Conservation (phyloP, 2,113 vertebrate genomes). For the Barbus barbus region DNA sequence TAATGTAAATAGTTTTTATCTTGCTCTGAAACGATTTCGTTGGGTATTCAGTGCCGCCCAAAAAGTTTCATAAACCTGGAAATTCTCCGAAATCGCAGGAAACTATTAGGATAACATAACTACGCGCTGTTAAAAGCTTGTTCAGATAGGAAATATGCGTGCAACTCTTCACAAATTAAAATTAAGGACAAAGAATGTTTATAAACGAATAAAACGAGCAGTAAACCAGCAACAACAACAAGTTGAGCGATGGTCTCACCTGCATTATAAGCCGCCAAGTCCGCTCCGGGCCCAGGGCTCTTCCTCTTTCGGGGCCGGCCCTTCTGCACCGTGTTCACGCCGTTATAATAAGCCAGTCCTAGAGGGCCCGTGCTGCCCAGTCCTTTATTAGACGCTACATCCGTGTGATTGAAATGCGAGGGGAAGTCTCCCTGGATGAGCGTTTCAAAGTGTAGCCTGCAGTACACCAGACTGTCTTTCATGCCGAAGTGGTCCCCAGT, state of each 20-base stretch:
- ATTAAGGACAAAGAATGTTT: not conserved
- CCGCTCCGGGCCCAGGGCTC: conserved; percentile 91
- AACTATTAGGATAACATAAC: not conserved
- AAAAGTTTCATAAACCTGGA: not conserved
- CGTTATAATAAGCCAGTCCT: conserved; percentile 98
- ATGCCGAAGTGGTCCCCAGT: conserved; percentile 99
- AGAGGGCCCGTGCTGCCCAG: conserved; percentile 86
- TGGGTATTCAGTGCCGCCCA: not conserved
- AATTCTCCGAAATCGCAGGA: not conserved
- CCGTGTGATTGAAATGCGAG: conserved; percentile 91
- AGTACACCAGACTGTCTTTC: conserved; percentile 99
- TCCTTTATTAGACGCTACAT: conserved; percentile 88
- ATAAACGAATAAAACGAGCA: not conserved
- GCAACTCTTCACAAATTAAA: not conserved
- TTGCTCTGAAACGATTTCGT: not conserved
- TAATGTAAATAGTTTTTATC: not conserved
- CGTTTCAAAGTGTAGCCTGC: conserved; percentile 97
- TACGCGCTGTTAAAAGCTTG: not conserved
- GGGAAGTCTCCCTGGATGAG: conserved; percentile 97
- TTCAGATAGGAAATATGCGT: not conserved
- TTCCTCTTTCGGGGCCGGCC: conserved; percentile 96
- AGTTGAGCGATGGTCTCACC: conserved; percentile 75
- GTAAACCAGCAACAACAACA: conserved; percentile 22
- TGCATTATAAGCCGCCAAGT: conserved; percentile 95
- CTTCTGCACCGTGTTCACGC: conserved; percentile 96